phyloP scores from a whole-genome alignment of 2,113 vertebrate species.

The Eretmodus cyanostictus region DNA sequence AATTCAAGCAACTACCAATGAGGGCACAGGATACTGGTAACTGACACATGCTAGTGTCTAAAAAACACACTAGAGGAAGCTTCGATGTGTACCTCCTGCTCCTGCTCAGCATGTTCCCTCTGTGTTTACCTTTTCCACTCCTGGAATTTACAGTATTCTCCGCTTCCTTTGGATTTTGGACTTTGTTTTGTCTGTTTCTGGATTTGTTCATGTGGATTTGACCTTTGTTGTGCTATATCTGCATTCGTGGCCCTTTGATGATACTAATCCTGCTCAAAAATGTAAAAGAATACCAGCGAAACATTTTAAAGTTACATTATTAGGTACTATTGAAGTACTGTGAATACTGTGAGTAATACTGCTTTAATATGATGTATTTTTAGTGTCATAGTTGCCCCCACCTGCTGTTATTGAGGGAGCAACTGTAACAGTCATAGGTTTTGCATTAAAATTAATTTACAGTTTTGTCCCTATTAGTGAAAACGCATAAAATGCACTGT shows the following conservation, averaged over 20 bases:
- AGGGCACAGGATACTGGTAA: neutral
- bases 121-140: neutral
- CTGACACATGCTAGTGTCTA: neutral
- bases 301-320: neutral
- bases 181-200: neutral
- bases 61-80: neutral
- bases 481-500: neutral
- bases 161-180: neutral
- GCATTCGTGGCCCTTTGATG: neutral
- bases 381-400: neutral
- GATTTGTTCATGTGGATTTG: neutral
- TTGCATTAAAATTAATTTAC: neutral
- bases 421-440: neutral
- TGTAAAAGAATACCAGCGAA: neutral
- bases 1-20: neutral
- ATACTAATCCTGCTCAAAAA: neutral
- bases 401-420: neutral
- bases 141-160: neutral
- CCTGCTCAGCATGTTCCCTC: neutral
- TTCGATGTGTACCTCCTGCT: neutral
- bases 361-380: neutral
- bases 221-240: neutral
- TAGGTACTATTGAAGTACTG: neutral
- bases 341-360: neutral
- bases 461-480: neutral